phyloP scores from a whole-genome alignment of 2,797 vertebrate species.

The Poecilia gillii region DNA sequence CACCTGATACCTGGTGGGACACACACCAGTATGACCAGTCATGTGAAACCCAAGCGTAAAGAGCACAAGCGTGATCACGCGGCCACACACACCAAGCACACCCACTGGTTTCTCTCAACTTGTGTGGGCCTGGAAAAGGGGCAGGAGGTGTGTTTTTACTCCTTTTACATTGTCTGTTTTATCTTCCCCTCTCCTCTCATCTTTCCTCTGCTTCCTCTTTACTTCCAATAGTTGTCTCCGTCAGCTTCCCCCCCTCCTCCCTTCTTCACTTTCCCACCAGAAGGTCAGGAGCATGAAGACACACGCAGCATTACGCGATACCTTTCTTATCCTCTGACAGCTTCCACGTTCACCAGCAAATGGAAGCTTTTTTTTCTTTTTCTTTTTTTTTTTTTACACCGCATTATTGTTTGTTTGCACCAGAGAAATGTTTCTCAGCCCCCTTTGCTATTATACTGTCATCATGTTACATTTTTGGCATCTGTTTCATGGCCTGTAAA shows the following conservation, averaged over 20 bases:
- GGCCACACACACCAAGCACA: not conserved
- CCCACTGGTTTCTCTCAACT: not conserved
- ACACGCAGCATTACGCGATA: slow-evolving; percentile 50
- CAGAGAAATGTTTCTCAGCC: slow-evolving; percentile 11
- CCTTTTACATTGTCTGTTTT: slow-evolving; percentile 34
- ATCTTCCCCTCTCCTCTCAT: slow-evolving; percentile 29
- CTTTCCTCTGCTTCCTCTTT: slow-evolving; percentile 26
- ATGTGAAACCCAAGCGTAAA: slow-evolving; percentile 27
- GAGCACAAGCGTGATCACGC: not conserved
- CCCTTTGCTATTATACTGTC: slow-evolving; percentile 14
- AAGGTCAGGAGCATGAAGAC: slow-evolving; percentile 64
- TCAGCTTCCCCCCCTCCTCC: slow-evolving; percentile 1
- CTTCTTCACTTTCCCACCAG: slow-evolving; percentile 8
- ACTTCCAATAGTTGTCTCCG: slow-evolving; percentile 15
- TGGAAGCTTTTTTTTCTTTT: slow-evolving; percentile 35
- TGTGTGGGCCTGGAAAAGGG: slow-evolving; percentile 2
- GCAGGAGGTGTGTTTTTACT: slow-evolving; percentile 38
- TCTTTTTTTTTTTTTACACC: not conserved
- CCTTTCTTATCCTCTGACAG: slow-evolving; percentile 35
- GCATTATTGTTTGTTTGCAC: slow-evolving; percentile 14
- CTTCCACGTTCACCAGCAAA: slow-evolving; percentile 27
- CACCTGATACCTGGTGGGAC: slow-evolving; percentile 49
- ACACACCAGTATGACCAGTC: slow-evolving; percentile 28
- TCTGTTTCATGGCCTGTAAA: slow-evolving; percentile 6
- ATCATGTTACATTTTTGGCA: not conserved